Conservation (phyloP, 1,140 invertebrate genomes). For the Hyles euphorbiae region DNA sequence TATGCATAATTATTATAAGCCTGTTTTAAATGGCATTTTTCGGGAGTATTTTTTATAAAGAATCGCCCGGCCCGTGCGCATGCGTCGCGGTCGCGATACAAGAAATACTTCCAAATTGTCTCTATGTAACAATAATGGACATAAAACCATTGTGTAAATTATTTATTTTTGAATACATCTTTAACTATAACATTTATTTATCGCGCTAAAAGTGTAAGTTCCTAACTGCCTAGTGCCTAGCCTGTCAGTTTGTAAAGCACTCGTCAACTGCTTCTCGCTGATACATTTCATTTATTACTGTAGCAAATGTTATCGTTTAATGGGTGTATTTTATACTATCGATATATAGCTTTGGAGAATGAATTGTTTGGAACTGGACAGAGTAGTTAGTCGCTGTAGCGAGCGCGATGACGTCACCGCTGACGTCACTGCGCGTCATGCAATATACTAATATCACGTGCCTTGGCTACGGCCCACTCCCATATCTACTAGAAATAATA, state of each 20-base stretch:
- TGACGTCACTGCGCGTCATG: slow-evolving; percentile 26
- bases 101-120: slow-evolving; percentile 62
- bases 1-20: slow-evolving; percentile 57
- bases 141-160: slow-evolving; percentile 60
- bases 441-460: slow-evolving; percentile 62
- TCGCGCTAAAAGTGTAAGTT: slow-evolving; percentile 68
- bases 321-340: slow-evolving; percentile 24
- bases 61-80: slow-evolving; percentile 20
- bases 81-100: slow-evolving; percentile 11
- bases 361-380: slow-evolving; percentile 9
- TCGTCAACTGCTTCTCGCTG: slow-evolving; percentile 34
- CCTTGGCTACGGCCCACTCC: slow-evolving; percentile 67
- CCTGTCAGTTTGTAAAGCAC: slow-evolving; percentile 53
- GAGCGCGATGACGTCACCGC: not conserved
- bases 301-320: slow-evolving; percentile 12
- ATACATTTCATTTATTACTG: slow-evolving; percentile 28
- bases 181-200: slow-evolving; percentile 56
- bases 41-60: slow-evolving; percentile 56
- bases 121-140: slow-evolving; percentile 35
- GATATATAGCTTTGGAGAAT: slow-evolving; percentile 25
- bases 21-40: slow-evolving; percentile 49
- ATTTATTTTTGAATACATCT: slow-evolving; percentile 58
- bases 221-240: slow-evolving; percentile 60
- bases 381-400: slow-evolving; percentile 5
- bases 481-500: slow-evolving; percentile 67